A percentile compares a stretch with the other conserved stretches of the same genome.
Conservation (phyloP, 2,888 invertebrate genomes). For the Athetis lepigone region DNA sequence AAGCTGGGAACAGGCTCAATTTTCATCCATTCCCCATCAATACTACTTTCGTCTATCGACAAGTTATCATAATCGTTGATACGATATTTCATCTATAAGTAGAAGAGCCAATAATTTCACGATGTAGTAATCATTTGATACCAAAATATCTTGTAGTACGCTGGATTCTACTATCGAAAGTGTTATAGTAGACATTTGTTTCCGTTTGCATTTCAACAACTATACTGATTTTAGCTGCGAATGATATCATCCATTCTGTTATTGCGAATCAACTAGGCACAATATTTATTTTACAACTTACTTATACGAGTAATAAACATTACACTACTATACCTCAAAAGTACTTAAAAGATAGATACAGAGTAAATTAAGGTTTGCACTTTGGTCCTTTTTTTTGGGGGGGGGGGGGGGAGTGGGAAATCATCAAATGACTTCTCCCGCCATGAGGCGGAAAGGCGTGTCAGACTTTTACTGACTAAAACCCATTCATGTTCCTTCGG, state of each 20-base stretch:
- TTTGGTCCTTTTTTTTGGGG: no score
- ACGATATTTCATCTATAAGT: slow-evolving; percentile 45
- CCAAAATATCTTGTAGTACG: slow-evolving; percentile 52
- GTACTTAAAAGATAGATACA: neutral
- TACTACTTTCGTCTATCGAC: slow-evolving; percentile 59
- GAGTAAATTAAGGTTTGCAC: no score
- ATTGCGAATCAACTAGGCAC: slow-evolving; percentile 37
- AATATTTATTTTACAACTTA: slow-evolving; percentile 16
- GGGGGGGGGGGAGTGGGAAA: no score
- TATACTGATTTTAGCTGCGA: slow-evolving; percentile 35
- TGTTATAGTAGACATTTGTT: slow-evolving; percentile 22
- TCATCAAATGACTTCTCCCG: no score
- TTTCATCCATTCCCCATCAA: slow-evolving; percentile 60
- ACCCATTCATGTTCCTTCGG: no score
- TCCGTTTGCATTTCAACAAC: slow-evolving; percentile 36
- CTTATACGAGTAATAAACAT: slow-evolving; percentile 8
- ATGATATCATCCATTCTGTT: slow-evolving; percentile 41
- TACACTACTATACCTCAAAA: neutral
- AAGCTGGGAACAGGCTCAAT: slow-evolving; percentile 49
- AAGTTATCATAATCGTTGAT: slow-evolving; percentile 48
- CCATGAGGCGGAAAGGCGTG: no score
- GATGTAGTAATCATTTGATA: slow-evolving; percentile 59
- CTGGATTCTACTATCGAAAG: slow-evolving; percentile 28
- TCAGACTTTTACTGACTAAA: no score
- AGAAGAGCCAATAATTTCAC: slow-evolving; percentile 56